Conservation (phyloP, 2,113 vertebrate genomes). For the Anser brachyrhynchus region DNA sequence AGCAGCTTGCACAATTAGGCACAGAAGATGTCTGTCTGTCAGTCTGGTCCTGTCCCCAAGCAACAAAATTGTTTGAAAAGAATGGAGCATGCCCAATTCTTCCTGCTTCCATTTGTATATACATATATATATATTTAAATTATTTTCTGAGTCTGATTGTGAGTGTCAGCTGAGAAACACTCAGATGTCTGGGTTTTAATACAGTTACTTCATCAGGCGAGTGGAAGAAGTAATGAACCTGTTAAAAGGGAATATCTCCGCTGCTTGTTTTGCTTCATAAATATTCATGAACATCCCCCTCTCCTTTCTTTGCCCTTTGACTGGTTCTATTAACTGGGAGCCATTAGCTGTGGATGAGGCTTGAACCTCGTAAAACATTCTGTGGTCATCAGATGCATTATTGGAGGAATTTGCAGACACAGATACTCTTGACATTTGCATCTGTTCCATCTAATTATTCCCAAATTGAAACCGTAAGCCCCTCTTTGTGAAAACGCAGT, state of each 20-base stretch:
- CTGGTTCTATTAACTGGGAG: slow-evolving; percentile 64
- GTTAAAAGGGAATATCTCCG: slow-evolving; percentile 28
- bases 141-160: slow-evolving; percentile 60
- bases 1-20: not conserved
- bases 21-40: not conserved
- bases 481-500: slow-evolving; percentile 50
- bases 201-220: slow-evolving; percentile 39
- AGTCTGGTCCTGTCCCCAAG: not conserved
- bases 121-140: slow-evolving; percentile 11
- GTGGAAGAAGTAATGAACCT: slow-evolving; percentile 50
- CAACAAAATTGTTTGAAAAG: slow-evolving; percentile 9
- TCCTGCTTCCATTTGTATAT: not conserved
- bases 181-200: slow-evolving; percentile 48
- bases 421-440: slow-evolving; percentile 54
- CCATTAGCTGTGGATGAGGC: slow-evolving; percentile 69
- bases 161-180: slow-evolving; percentile 37
- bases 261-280: slow-evolving; percentile 60
- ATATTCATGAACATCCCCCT: slow-evolving; percentile 51
- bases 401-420: slow-evolving; percentile 49
- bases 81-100: not conserved
- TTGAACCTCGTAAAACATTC: slow-evolving; percentile 59
- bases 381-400: slow-evolving; percentile 58
- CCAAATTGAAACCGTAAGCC: slow-evolving; percentile 52
- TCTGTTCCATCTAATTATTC: slow-evolving; percentile 52
- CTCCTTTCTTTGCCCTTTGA: slow-evolving; percentile 65